phyloP scores from a whole-genome alignment of 2,888 invertebrate genomes.

The Cryptus armator region DNA sequence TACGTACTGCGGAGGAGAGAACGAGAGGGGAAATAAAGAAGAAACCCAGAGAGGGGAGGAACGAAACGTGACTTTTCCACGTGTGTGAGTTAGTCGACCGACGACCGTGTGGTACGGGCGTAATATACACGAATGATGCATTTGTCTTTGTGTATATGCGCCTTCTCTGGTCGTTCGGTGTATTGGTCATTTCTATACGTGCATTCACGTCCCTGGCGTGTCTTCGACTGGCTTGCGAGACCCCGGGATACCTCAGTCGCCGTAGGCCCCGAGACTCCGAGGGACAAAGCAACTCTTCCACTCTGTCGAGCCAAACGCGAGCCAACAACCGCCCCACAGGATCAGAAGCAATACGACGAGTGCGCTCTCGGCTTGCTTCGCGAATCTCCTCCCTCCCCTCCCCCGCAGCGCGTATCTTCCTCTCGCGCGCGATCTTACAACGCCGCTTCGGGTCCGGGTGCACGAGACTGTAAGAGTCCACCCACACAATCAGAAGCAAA shows the following conservation, averaged over 20 bases:
- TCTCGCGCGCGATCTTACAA: not conserved
- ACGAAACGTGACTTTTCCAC: constrained; percentile 33
- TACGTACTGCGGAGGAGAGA: constrained; percentile 12
- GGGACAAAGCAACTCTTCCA: constrained; percentile 49
- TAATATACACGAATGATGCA: not conserved
- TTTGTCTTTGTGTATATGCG: not conserved
- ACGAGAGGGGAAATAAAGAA: not conserved
- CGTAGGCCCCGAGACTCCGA: constrained; percentile 4
- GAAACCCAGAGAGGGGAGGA: not conserved
- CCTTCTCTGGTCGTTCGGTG: not conserved
- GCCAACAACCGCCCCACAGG: constrained; percentile 14
- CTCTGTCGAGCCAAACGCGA: constrained; percentile 26
- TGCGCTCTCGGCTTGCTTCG: constrained; percentile 8
- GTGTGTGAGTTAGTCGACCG: constrained; percentile 19
- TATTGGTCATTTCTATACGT: constrained; percentile 4
- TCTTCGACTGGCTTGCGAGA: not conserved
- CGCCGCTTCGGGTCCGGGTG: not conserved
- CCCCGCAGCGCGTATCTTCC: not conserved
- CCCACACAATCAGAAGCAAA: constrained; percentile 42
- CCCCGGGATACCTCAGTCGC: constrained; percentile 12
- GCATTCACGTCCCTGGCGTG: constrained; percentile 14
- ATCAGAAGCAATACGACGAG: not conserved
- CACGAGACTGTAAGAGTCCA: constrained; percentile 17
- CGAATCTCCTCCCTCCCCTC: not conserved
- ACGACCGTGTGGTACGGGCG: not conserved